Evolutionary conservation across 35 echinoderm and acorn worm species (phyloP), one percentile per base, ranked within the genome.

Genomic region (Lytechinus pictus): DNA sequence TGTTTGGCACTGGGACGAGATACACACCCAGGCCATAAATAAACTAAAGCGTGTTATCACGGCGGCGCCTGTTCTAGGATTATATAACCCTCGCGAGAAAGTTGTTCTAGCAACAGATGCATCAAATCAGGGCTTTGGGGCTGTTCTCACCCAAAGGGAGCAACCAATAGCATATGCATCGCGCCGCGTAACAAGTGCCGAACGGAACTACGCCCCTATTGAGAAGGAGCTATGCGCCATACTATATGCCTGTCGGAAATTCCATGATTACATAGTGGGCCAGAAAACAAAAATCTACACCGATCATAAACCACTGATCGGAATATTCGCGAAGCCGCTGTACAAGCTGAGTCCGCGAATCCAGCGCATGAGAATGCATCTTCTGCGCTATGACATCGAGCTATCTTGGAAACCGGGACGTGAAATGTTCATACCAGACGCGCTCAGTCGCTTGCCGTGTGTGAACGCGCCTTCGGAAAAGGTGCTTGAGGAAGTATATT

Each of bases 221-320:
- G 95, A 96, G 53, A 96, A 96, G 60, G 95, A 96, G 71, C 93
- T 94, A 91, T 71, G 54, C 28, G 91, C 95, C 19, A 96, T 96
- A 44, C 60, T 92, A 1, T 96, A 95, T 94, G 94, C 79, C 0
- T 97, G 86, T 55, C 87, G 44, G 5, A 95, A 95, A 57, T 97
- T 95, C 55, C 95, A 97, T 61, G 66, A 92, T 19, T 96, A 96
- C 72, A 72, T 97, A 21, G 96, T 94, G 27, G 92, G 97, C 29
- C 87, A 89, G 57, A 86, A 95, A 21, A 60, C 93, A 13, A 97
- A 13, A 10, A 94, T 96, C 8, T 86, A 86, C 61, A 98, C 96
- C 54, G 97, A 97, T 94, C 96, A 98, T 91, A 95, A 95, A 58
- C 97, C 96, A 19, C 54, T 98, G 55, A 94, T 97, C 4, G 94